A percentile compares a stretch with the other conserved stretches of the same genome.
phyloP scores from a whole-genome alignment of 2,797 vertebrate species.

The Coccyzus lansbergi region DNA sequence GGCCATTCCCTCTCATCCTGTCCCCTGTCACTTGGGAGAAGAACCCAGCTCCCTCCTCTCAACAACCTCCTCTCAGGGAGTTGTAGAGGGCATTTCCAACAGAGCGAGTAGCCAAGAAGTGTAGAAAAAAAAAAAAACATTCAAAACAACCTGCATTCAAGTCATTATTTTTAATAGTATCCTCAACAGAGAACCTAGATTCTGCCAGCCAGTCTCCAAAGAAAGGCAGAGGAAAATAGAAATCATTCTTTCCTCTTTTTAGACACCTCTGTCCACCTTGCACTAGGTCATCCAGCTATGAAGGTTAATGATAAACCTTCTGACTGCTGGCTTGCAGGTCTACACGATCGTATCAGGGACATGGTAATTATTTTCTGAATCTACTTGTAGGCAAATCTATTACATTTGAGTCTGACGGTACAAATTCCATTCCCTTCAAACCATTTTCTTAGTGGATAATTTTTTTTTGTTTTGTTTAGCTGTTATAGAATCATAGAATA shows the following conservation, averaged over 20 bases:
- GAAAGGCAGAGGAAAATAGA: not conserved
- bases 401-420: not conserved
- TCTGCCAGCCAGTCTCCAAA: not conserved
- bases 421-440: not conserved
- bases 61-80: too few relatives aligned
- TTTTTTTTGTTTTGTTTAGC: not conserved
- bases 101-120: not conserved
- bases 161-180: not conserved
- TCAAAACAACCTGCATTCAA: not conserved
- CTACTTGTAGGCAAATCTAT: not conserved
- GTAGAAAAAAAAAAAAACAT: not conserved
- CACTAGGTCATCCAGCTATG: not conserved
- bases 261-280: not conserved
- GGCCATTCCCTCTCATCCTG: too few relatives aligned
- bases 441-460: not conserved
- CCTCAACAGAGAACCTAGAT: not conserved
- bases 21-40: too few relatives aligned
- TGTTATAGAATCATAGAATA: too few relatives aligned
- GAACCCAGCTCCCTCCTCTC: too few relatives aligned
- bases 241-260: not conserved
- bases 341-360: not conserved
- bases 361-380: slow-evolving; percentile 13
- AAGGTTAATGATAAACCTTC: not conserved
- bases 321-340: not conserved
- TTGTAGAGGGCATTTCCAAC: not conserved